A percentile compares a stretch with the other conserved stretches of the same genome.
phyloP scores from a whole-genome alignment of 2,797 vertebrate genomes.

The Pseudotriccus pelzelni region DNA sequence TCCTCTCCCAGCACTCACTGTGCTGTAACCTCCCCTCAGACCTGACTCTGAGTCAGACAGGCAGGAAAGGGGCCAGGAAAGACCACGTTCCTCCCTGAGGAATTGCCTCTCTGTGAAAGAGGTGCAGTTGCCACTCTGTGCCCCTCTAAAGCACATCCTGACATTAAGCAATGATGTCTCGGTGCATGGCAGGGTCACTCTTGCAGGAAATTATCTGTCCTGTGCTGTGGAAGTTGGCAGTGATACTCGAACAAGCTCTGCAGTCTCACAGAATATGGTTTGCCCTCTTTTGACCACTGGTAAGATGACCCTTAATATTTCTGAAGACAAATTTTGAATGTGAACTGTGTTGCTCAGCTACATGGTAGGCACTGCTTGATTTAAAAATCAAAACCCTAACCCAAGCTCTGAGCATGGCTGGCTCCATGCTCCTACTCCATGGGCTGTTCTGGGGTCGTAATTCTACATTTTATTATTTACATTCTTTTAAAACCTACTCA shows the following conservation, averaged over 20 bases:
- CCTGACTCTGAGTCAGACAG: neutral
- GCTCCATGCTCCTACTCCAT: neutral
- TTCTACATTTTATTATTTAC: neutral
- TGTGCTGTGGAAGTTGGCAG: neutral
- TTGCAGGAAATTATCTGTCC: neutral
- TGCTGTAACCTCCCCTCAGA: neutral
- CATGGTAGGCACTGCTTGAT: neutral
- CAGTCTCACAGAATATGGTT: neutral
- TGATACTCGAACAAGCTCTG: neutral
- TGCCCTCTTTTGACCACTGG: neutral
- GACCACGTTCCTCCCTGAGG: accelerated
- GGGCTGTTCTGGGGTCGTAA: neutral
- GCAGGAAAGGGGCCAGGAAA: neutral
- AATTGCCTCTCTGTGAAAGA: neutral
- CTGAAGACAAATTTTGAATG: neutral
- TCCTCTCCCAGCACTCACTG: neutral
- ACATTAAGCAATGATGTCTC: accelerated
- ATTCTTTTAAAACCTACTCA: neutral
- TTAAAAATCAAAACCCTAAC: neutral
- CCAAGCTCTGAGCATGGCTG: neutral
- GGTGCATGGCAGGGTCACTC: accelerated
- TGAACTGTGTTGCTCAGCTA: neutral
- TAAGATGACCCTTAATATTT: neutral
- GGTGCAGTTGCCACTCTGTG: neutral
- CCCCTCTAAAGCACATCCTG: neutral